A percentile compares a stretch with the other conserved stretches of the same genome.
Conservation (phyloP, 1,140 invertebrate genomes). For the Ooceraea biroi region DNA sequence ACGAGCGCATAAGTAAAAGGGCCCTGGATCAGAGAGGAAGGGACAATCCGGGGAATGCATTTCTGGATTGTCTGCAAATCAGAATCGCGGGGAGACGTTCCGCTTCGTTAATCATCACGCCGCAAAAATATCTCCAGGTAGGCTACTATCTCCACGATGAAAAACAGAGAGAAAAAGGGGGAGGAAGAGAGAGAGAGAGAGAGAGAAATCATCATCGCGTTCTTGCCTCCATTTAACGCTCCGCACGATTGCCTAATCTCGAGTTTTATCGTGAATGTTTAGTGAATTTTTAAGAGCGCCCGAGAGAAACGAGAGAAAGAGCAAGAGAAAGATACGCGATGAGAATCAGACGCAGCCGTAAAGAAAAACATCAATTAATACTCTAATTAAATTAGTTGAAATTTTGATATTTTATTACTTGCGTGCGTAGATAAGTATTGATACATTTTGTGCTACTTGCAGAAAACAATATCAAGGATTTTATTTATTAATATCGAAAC, state of each 20-base stretch:
- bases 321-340: not conserved
- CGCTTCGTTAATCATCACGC: conserved; percentile 33
- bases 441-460: no score
- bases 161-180: not conserved
- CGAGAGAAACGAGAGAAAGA: not conserved
- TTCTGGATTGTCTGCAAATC: conserved; percentile 54
- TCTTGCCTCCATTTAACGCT: not conserved
- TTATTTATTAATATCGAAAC: no score
- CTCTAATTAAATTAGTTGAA: no score
- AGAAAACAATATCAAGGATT: no score
- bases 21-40: conserved; percentile 34
- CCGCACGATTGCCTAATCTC: not conserved
- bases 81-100: conserved; percentile 17
- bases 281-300: not conserved
- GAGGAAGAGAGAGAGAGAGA: not conserved
- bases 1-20: conserved; percentile 65
- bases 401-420: no score
- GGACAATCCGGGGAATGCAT: conserved; percentile 28
- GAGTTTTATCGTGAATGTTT: not conserved
- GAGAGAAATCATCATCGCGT: no score
- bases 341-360: not conserved
- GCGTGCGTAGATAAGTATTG: no score
- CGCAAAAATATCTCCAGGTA: conserved; percentile 14
- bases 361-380: not conserved
- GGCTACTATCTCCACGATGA: not conserved